These are phyloP conservation scores for Cheilosia vernalis DNA, from an alignment of 2,888 invertebrate species.

Conservation along the genomic window DNA sequence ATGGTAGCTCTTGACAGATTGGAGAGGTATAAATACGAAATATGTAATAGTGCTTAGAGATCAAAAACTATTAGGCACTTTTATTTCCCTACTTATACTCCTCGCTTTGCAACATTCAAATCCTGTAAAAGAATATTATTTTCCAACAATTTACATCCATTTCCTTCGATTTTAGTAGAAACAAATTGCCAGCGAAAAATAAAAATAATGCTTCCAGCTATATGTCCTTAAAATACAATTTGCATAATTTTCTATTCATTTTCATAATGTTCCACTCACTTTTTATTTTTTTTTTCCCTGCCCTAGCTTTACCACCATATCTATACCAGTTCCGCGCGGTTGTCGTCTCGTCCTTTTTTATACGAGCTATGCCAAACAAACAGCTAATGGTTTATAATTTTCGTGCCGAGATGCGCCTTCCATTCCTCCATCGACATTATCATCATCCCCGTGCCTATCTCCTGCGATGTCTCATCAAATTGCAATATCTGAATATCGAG, in stretches of 20 bases:
- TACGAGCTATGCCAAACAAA: constrained; percentile 32
- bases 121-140: too few species aligned
- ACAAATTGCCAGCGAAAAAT: neutral
- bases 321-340: neutral
- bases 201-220: neutral
- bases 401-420: constrained; percentile 17
- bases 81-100: too few species aligned
- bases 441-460: constrained; percentile 65
- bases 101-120: too few species aligned
- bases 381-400: constrained; percentile 71
- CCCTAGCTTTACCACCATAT: neutral
- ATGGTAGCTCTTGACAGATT: too few species aligned
- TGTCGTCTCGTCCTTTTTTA: neutral
- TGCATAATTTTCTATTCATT: constrained; percentile 73
- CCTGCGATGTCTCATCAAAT: constrained; percentile 70
- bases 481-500: constrained; percentile 73
- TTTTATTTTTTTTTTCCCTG: constrained; percentile 10
- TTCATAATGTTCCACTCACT: constrained; percentile 32
- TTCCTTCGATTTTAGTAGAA: neutral
- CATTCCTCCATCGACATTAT: constrained; percentile 50
- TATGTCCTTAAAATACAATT: constrained; percentile 47
- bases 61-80: too few species aligned
- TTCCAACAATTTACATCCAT: neutral
- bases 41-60: too few species aligned
- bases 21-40: too few species aligned